Percentiles rank a stretch among this genome's conserved stretches.
Conservation (phyloP, 2,113 vertebrate species). For the Larimichthys polyactis region DNA sequence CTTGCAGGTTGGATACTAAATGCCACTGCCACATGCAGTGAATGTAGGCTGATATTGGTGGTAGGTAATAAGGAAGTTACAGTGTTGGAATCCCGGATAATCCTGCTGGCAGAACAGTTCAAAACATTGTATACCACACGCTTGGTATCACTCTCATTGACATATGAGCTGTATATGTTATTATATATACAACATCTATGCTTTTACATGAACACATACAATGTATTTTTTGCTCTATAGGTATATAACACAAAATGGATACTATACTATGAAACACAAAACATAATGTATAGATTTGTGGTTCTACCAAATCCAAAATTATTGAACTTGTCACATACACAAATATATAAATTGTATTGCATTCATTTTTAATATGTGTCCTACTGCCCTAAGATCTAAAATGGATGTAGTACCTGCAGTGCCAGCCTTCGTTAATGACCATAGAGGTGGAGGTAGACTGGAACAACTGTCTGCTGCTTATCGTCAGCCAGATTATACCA, state of each 20-base stretch:
- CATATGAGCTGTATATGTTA: neutral
- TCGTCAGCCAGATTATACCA: slow-evolving; percentile 64
- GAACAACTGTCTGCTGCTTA: slow-evolving; percentile 52
- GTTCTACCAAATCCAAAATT: neutral
- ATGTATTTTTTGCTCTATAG: neutral
- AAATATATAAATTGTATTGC: neutral
- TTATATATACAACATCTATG: neutral
- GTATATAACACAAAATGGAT: no score
- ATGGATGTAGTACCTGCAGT: slow-evolving; percentile 18
- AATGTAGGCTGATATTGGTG: slow-evolving; percentile 19
- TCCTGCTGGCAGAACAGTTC: neutral
- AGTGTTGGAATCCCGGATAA: neutral
- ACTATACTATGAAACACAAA: no score
- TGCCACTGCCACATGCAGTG: neutral
- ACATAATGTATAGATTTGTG: neutral
- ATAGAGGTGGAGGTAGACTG: slow-evolving; percentile 34
- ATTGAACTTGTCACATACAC: neutral
- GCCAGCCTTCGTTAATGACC: slow-evolving; percentile 32
- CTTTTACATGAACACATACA: neutral
- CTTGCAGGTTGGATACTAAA: slow-evolving; percentile 5
- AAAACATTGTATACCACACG: neutral
- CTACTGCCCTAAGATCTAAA: neutral
- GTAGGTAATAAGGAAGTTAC: neutral
- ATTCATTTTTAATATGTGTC: neutral
- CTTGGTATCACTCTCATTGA: neutral